A percentile compares a stretch with the other conserved stretches of the same genome.
These are phyloP conservation scores for Leptocoma aspasia DNA, from an alignment of 2,113 vertebrate genomes.

Conservation along the genomic window DNA sequence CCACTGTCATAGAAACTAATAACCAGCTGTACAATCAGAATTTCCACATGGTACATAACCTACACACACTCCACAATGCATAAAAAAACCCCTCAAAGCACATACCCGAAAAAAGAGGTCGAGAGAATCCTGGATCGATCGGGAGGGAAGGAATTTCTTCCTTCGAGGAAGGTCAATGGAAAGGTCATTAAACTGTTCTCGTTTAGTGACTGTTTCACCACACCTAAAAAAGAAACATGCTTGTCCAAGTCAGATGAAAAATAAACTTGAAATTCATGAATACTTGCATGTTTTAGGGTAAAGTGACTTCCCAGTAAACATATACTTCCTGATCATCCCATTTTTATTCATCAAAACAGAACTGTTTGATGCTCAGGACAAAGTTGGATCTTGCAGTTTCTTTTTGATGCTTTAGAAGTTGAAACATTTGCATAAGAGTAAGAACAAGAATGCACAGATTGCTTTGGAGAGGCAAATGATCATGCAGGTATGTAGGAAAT, in stretches of 20 bases:
- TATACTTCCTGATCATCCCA: not conserved
- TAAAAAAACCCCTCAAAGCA: not conserved
- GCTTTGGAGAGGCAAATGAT: not conserved
- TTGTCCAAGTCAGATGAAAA: not conserved
- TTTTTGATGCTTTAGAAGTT: not conserved
- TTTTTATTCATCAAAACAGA: not conserved
- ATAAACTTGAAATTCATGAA: not conserved
- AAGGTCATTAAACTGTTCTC: constrained; percentile 96
- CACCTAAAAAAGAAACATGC: constrained; percentile 73
- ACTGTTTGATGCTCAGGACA: not conserved
- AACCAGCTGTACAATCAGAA: not conserved
- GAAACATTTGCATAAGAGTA: not conserved
- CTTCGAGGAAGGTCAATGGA: constrained; percentile 95
- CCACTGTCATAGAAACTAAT: not conserved
- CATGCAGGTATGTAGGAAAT: not conserved
- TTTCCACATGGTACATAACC: not conserved
- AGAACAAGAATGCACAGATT: not conserved
- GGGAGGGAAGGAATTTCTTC: constrained; percentile 87
- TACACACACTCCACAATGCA: not conserved
- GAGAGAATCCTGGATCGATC: constrained; percentile 95
- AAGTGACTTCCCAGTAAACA: not conserved
- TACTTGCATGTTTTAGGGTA: not conserved
- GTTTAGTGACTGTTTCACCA: constrained; percentile 90
- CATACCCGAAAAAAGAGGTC: constrained; percentile 95
- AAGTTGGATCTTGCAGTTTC: not conserved